Percentiles rank a stretch among this genome's conserved stretches.
Conservation (phyloP, 2,113 vertebrate species). For the Ceyx margarethae region DNA sequence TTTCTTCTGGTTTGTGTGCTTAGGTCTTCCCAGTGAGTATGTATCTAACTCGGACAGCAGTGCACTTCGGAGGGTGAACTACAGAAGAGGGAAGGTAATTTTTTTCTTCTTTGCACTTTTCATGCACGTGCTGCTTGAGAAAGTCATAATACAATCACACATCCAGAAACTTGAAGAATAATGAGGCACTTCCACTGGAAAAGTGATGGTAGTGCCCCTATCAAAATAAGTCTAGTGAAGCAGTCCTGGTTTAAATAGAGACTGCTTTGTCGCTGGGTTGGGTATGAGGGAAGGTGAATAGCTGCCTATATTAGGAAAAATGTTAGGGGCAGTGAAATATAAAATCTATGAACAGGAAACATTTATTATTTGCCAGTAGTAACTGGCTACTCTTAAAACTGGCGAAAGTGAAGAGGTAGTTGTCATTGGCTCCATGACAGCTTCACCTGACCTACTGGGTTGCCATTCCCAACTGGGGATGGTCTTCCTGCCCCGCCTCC, state of each 20-base stretch:
- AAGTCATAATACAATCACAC: not conserved
- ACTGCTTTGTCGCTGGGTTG: not conserved
- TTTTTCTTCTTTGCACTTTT: not conserved
- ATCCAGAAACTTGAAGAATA: not conserved
- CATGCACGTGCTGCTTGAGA: not conserved
- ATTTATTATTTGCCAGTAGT: constrained; percentile 44
- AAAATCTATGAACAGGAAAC: constrained; percentile 7
- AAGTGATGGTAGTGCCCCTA: not conserved
- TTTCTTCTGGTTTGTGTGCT: not conserved
- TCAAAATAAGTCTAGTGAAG: not conserved
- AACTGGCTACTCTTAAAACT: constrained; percentile 25
- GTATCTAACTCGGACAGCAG: constrained; percentile 66
- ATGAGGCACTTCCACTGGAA: not conserved
- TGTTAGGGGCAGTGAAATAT: not conserved
- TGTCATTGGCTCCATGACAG: constrained; percentile 3
- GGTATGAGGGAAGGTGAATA: constrained; percentile 18
- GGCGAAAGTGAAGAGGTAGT: not conserved
- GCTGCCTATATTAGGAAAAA: constrained; percentile 24
- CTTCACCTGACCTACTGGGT: not conserved
- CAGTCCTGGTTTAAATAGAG: not conserved
- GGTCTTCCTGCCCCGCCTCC: not conserved
- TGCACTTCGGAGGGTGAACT: constrained; percentile 65
- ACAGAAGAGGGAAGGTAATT: constrained; percentile 81
- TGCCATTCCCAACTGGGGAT: not conserved
- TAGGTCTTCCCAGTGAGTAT: constrained; percentile 76